Base-by-base conservation (phyloP, 1,140 invertebrate genomes). In the Octopus sinensis region DNA sequence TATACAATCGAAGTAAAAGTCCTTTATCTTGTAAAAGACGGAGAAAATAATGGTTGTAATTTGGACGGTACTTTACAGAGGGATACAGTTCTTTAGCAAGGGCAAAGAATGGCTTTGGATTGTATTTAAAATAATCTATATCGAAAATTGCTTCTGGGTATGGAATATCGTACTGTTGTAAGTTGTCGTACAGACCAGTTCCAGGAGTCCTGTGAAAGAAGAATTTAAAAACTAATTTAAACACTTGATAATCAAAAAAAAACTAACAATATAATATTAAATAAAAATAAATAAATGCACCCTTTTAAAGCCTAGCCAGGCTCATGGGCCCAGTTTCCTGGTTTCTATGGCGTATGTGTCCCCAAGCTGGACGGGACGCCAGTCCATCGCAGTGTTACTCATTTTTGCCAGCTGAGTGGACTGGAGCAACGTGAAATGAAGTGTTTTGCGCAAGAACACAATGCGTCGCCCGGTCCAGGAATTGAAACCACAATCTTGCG, bases 81-180 rank as follows among this genome's bases (percentile, higher is more conserved):
- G 91, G 91, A 81, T 89, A 91, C 43, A 91, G 84, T 84, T 91
- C 90, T 86, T 91, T 91, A 23, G 91, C 90, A n/a, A 91, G 83
- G 13, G 88, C 84, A 84, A 91, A 91, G 86, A 91, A 92, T 75
- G 90, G 90, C 76, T 88, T 93, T 62, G 90, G 89, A 79, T 90
- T 88, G 12, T 85, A 82, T 73, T 87, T 81, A 84, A 92, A 92
- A 85, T 89, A 92, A 76, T 89, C 87, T 52, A 98, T 93, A 88
- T 98, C 96, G 91, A 99, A 98, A 85, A 98, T 96, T n/a, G 96
- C 95, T 88, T 97, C 94, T n/a, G 97, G 96, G 92, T 97, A 93
- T 0, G 96, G 96, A 75, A 98, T 92, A 86, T 97, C 94, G 88
- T 97, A 98, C 89, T 98, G 96, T 83, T 95, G 92, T 54, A 99